Evolutionary conservation across 2,797 vertebrate genomes (phyloP).

Genomic region (Brachyalestes nurse): DNA sequence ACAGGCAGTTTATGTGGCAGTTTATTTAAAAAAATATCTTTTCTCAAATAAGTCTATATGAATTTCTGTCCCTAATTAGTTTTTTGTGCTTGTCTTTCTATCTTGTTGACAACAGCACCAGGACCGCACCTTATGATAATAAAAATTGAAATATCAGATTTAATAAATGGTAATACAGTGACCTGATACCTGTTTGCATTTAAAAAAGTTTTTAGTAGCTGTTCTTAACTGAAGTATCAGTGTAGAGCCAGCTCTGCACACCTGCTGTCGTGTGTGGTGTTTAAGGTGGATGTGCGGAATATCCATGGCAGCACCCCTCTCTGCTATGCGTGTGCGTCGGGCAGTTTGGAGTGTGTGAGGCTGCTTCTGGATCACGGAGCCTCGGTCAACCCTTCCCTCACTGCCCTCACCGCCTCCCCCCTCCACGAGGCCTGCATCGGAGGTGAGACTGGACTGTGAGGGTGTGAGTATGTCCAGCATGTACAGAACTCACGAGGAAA

Average conservation of each 20-base stretch:
- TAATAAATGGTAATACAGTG: too few species aligned
- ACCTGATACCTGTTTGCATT: too few species aligned
- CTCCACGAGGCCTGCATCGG: constrained; percentile 93
- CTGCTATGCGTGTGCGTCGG: constrained; percentile 88
- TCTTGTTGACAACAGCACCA: too few species aligned
- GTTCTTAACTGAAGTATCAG: too few species aligned
- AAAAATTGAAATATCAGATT: too few species aligned
- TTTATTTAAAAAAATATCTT: too few species aligned
- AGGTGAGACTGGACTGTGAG: constrained; percentile 71
- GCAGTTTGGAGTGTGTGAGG: constrained; percentile 84
- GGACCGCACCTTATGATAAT: too few species aligned
- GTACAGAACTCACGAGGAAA: neutral
- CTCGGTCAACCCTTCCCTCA: constrained; percentile 86
- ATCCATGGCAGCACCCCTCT: constrained; percentile 91
- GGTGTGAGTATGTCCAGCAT: neutral
- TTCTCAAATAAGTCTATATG: too few species aligned
- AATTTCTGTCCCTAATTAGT: too few species aligned
- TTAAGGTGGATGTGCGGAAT: constrained; percentile 89
- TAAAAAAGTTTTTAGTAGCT: too few species aligned
- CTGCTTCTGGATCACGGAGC: constrained; percentile 86
- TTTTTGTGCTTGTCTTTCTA: too few species aligned
- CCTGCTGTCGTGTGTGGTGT: neutral
- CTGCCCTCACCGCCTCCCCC: constrained; percentile 85
- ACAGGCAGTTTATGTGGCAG: too few species aligned
- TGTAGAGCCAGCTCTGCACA: neutral